A percentile compares a stretch with the other conserved stretches of the same genome.
These are phyloP conservation scores for Drosophila murphyi DNA, from an alignment of 1,140 invertebrate genomes.

Conservation along the genomic window DNA sequence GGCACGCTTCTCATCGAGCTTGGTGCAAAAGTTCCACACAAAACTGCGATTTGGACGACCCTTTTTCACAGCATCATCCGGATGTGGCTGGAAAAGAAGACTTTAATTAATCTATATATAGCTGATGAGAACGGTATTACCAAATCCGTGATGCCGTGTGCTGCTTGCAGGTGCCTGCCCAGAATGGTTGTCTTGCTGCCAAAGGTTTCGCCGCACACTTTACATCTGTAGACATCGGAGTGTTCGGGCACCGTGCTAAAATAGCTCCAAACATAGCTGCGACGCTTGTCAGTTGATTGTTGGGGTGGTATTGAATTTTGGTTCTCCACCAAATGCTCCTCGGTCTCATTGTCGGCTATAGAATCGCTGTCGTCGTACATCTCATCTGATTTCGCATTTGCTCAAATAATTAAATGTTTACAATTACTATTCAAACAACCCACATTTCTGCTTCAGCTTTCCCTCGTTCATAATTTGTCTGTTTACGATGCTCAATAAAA, in stretches of 20 bases:
- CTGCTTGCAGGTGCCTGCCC: slow-evolving; percentile 44
- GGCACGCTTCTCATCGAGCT: slow-evolving; percentile 57
- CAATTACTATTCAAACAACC: slow-evolving; percentile 19
- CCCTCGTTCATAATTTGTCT: slow-evolving; percentile 31
- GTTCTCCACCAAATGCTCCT: slow-evolving; percentile 17
- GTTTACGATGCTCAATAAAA: not conserved
- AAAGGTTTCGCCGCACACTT: slow-evolving; percentile 51
- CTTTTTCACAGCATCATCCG: slow-evolving; percentile 17
- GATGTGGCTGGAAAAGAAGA: slow-evolving; percentile 4
- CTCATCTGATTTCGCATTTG: not conserved
- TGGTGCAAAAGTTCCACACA: slow-evolving; percentile 67
- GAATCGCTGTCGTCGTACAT: slow-evolving; percentile 36
- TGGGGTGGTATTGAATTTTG: slow-evolving; percentile 34
- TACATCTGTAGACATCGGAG: slow-evolving; percentile 41
- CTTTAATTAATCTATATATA: not conserved
- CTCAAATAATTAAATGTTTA: not conserved
- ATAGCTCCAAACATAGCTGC: slow-evolving; percentile 61
- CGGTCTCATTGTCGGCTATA: slow-evolving; percentile 19
- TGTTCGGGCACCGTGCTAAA: slow-evolving; percentile 48
- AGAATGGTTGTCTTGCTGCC: slow-evolving; percentile 55
- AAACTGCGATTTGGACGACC: slow-evolving; percentile 59
- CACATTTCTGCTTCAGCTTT: slow-evolving; percentile 33
- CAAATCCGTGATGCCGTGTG: slow-evolving; percentile 38
- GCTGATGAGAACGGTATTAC: not conserved
- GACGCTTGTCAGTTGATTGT: slow-evolving; percentile 29